Evolutionary conservation across 2,797 vertebrate genomes (phyloP).

Genomic region (Squalus acanthias): DNA sequence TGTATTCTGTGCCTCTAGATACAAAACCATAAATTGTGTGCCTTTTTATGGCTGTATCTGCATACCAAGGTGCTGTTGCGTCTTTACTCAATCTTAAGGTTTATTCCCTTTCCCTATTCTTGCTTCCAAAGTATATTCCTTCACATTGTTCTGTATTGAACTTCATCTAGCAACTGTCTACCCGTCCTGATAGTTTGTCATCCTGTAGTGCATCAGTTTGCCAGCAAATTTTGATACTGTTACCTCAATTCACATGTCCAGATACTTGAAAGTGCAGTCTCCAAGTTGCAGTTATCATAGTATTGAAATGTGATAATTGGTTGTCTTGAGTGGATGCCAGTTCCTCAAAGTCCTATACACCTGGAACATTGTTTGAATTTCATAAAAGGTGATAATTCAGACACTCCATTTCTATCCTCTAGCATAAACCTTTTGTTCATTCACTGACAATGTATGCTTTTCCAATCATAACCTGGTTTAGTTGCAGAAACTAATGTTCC

Average conservation of each 20-base stretch:
- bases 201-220: background rate
- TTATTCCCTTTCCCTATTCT: too few relatives aligned
- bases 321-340: background rate
- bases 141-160: background rate
- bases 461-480: background rate
- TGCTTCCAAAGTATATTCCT: background rate
- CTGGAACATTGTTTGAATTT: background rate
- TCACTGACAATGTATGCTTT: background rate
- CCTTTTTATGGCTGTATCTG: background rate
- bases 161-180: background rate
- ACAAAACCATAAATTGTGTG: background rate
- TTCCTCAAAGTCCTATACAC: background rate
- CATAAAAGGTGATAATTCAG: background rate
- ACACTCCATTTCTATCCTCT: background rate
- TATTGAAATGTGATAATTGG: background rate
- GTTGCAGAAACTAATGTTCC: too few relatives aligned
- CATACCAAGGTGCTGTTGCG: too few relatives aligned
- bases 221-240: background rate
- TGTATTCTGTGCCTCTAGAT: background rate
- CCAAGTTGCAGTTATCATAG: background rate
- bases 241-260: background rate
- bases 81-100: background rate
- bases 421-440: background rate
- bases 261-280: background rate
- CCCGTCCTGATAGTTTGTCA: background rate